Percentiles rank a stretch among this genome's conserved stretches.
Evolutionary conservation across 2,113 vertebrate genomes (phyloP).

Genomic region (Heliornis fulica): DNA sequence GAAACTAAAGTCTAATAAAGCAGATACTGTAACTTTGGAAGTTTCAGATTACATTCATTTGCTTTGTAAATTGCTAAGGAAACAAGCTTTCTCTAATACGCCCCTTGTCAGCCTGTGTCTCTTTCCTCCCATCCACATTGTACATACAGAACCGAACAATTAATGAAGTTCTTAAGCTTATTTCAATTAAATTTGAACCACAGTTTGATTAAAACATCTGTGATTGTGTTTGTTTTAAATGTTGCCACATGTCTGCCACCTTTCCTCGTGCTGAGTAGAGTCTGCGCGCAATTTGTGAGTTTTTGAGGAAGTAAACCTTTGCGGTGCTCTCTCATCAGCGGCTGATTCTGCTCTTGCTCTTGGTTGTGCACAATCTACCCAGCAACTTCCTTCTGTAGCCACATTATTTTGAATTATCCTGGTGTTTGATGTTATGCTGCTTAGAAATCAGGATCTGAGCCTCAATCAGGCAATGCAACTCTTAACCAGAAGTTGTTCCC

Average conservation of each 20-base stretch:
- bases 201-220: slow-evolving; percentile 13
- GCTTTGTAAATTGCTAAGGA: slow-evolving; percentile 43
- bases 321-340: not conserved
- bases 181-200: not conserved
- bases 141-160: not conserved
- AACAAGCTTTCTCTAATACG: not conserved
- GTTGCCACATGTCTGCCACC: not conserved
- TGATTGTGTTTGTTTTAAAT: not conserved
- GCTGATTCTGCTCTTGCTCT: not conserved
- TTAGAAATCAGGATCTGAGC: not conserved
- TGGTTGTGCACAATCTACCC: not conserved
- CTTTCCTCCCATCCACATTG: not conserved
- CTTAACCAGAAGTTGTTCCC: not conserved
- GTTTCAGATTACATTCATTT: slow-evolving; percentile 45
- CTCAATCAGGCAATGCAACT: not conserved
- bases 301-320: slow-evolving; percentile 18
- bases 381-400: fast-evolving
- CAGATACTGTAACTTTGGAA: slow-evolving; percentile 47
- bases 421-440: not conserved
- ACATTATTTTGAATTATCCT: not conserved
- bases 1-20: slow-evolving; percentile 58
- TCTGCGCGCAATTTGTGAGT: not conserved
- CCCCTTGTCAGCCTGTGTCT: not conserved
- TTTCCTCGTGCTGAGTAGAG: not conserved
- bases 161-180: not conserved